Percentiles rank a stretch among this genome's conserved stretches.
Conservation (phyloP, 2,797 vertebrate species). For the Thalassophryne amazonica region DNA sequence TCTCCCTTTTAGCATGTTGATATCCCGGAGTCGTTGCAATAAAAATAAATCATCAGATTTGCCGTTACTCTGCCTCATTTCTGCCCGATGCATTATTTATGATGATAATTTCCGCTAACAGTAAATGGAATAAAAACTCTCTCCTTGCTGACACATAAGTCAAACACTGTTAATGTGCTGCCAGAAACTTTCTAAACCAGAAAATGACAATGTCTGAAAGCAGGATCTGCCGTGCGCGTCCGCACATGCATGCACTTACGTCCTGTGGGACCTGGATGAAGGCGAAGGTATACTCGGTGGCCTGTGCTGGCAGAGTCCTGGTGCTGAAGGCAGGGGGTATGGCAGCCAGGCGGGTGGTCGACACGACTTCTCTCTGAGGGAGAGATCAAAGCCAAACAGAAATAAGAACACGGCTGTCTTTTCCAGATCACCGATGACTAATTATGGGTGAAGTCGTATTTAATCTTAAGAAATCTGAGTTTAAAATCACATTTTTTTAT, state of each 20-base stretch:
- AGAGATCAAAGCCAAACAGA: slow-evolving; percentile 9
- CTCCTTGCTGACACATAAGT: slow-evolving; percentile 36
- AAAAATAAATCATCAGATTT: slow-evolving; percentile 20
- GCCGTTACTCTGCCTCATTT: slow-evolving; percentile 24
- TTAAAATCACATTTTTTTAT: not conserved
- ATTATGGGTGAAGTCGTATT: not conserved
- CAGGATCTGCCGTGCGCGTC: slow-evolving; percentile 19
- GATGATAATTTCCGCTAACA: slow-evolving; percentile 30
- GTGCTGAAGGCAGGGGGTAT: slow-evolving; percentile 89
- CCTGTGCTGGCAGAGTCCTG: slow-evolving; percentile 86
- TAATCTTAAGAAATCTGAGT: not conserved
- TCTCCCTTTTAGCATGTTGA: slow-evolving; percentile 8
- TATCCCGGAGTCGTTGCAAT: slow-evolving; percentile 18
- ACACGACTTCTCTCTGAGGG: slow-evolving; percentile 88
- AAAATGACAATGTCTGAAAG: slow-evolving; percentile 30
- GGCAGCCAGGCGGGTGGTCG: slow-evolving; percentile 83
- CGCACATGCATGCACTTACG: slow-evolving; percentile 76
- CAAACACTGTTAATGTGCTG: slow-evolving; percentile 32
- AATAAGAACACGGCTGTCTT: too few species aligned
- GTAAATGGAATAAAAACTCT: slow-evolving; percentile 36
- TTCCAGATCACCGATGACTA: too few species aligned
- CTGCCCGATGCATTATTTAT: slow-evolving; percentile 33
- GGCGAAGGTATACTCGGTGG: slow-evolving; percentile 91
- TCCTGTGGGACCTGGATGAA: slow-evolving; percentile 95
- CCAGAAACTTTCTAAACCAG: slow-evolving; percentile 41